Conservation (phyloP, 1,140 invertebrate species). For the Notospermus geniculatus region DNA sequence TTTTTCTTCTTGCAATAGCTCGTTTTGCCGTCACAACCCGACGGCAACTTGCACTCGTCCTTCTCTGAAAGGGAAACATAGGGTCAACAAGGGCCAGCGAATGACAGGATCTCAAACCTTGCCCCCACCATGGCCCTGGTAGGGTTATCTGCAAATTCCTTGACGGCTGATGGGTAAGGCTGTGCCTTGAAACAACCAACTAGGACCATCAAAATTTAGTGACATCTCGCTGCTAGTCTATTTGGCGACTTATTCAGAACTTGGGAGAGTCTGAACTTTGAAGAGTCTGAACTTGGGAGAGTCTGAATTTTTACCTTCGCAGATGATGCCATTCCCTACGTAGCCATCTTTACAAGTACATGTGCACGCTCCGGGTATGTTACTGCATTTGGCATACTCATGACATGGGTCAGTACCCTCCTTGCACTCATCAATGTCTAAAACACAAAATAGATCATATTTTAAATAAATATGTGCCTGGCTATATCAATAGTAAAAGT, state of each 20-base stretch:
- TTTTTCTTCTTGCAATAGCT: slow-evolving; percentile 22
- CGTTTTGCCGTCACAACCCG: slow-evolving; percentile 22
- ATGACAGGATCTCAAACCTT: too few relatives aligned
- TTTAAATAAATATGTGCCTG: too few relatives aligned
- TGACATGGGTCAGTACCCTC: slow-evolving; percentile 10
- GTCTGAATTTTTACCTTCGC: slow-evolving; percentile 11
- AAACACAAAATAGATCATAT: slow-evolving; percentile 17
- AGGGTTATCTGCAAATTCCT: too few relatives aligned
- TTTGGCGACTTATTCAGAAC: too few relatives aligned
- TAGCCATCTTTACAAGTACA: slow-evolving; percentile 30
- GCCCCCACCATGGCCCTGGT: too few relatives aligned
- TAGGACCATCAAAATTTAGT: too few relatives aligned
- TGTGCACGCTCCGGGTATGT: slow-evolving; percentile 26
- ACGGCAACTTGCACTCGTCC: not conserved
- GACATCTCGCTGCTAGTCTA: too few relatives aligned
- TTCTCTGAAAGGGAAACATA: slow-evolving; percentile 17
- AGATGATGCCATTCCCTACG: slow-evolving; percentile 2
- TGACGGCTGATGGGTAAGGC: too few relatives aligned
- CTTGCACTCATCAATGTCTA: slow-evolving; percentile 35
- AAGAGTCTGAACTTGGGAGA: too few relatives aligned
- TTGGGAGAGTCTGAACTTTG: too few relatives aligned
- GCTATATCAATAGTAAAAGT: too few relatives aligned
- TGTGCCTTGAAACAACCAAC: too few relatives aligned
- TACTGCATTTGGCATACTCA: slow-evolving; percentile 29
- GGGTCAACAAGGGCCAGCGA: slow-evolving; percentile 25